These are phyloP conservation scores for Sebastes glaucus DNA, from an alignment of 2,797 vertebrate species.

Conservation along the genomic window DNA sequence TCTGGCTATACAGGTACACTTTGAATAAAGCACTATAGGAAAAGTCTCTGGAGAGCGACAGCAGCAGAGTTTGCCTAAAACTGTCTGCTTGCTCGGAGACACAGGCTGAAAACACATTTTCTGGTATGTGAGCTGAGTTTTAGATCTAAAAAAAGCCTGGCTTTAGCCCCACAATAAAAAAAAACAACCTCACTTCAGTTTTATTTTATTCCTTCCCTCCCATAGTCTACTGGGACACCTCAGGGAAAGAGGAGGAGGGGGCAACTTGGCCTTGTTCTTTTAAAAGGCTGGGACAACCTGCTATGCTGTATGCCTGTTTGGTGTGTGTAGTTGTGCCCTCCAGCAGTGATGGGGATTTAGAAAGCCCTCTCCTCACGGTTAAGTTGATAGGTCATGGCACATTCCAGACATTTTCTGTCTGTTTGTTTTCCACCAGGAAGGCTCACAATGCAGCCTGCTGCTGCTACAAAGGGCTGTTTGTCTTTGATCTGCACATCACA, in stretches of 20 bases:
- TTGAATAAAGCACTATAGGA: conserved; percentile 17
- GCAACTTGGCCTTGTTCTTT: conserved; percentile 50
- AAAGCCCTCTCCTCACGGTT: conserved; percentile 62
- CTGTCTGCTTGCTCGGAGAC: conserved; percentile 40
- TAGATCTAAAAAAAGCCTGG: conserved; percentile 29
- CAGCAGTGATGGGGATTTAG: conserved; percentile 50
- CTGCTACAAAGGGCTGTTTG: conserved; percentile 36
- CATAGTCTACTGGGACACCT: conserved; percentile 39
- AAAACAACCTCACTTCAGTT: conserved; percentile 7
- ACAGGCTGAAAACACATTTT: conserved; percentile 53
- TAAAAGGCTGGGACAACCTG: conserved; percentile 43
- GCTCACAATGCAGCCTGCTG: conserved; percentile 53
- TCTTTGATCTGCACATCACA: conserved; percentile 62
- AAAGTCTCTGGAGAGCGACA: conserved; percentile 40
- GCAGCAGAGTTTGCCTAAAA: conserved; percentile 53
- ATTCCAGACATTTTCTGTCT: conserved; percentile 78
- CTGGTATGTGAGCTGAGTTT: conserved; percentile 49
- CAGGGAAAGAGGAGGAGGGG: conserved; percentile 7
- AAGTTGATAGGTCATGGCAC: conserved; percentile 69
- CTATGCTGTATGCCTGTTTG: conserved; percentile 37
- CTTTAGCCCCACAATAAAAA: conserved; percentile 21
- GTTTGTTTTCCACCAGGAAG: conserved; percentile 73
- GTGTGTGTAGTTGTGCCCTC: conserved; percentile 52
- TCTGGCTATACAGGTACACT: conserved; percentile 32
- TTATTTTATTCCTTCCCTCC: conserved; percentile 25